Conservation (phyloP, 1,140 invertebrate genomes). For the Bombus sibiricus region DNA sequence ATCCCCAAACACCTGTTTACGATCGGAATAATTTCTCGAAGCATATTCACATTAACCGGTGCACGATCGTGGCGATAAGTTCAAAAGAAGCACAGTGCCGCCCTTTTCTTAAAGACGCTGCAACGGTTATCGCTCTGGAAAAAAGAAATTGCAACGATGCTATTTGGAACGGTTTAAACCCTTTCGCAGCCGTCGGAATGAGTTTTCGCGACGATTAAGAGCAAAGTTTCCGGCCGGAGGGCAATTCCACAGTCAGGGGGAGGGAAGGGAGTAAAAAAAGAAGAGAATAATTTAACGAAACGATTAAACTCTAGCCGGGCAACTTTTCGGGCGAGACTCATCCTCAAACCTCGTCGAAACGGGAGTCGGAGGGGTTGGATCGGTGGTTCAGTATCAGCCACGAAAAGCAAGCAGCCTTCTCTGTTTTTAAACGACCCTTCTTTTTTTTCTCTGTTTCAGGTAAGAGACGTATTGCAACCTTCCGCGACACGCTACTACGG, state of each 20-base stretch:
- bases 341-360: slow-evolving; percentile 20
- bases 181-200: slow-evolving; percentile 59
- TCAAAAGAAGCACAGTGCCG: background rate
- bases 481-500: slow-evolving; percentile 15
- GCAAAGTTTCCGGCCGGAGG: slow-evolving; percentile 48
- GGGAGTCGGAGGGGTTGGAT: background rate
- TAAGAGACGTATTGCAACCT: slow-evolving; percentile 62
- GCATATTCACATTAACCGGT: background rate
- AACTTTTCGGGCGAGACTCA: slow-evolving; percentile 53
- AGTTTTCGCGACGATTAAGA: slow-evolving; percentile 68
- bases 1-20: no score
- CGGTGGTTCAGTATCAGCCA: slow-evolving; percentile 26
- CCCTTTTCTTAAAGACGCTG: slow-evolving; percentile 41
- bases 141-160: slow-evolving; percentile 66
- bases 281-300: slow-evolving; percentile 63
- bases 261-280: slow-evolving; percentile 23
- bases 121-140: slow-evolving; percentile 52
- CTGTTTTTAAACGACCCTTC: background rate
- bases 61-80: background rate
- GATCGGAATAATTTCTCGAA: background rate
- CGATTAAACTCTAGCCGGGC: slow-evolving; percentile 63
- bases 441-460: slow-evolving; percentile 70
- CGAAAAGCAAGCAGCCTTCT: background rate
- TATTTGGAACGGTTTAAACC: slow-evolving; percentile 62
- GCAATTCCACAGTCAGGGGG: background rate